Base-by-base conservation (phyloP, 2,797 vertebrate genomes). In the Carapus acus region DNA sequence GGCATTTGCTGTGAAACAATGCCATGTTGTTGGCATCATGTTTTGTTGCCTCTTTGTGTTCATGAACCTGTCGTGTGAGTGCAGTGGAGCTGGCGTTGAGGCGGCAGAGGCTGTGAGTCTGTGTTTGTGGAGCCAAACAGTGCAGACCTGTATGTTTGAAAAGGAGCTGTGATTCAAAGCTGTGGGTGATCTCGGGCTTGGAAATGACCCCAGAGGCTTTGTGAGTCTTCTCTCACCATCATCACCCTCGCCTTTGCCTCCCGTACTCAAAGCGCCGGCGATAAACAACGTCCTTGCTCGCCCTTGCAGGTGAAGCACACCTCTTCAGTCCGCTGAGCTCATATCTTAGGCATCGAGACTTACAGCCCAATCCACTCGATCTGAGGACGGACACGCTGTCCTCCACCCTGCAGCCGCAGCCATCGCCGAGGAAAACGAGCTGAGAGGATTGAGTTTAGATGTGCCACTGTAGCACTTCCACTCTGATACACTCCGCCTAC, bases 381-480 rank as follows among this genome's bases (percentile, higher is more conserved):
- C 80, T 81, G 76, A 71, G 57, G 76, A 79, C 81, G 79, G 78
- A 76, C 81, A 65, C 72, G 74, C 78, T 66, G 73, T 80, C 72
- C 55, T 55, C 6, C 31, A 9, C 9, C 47, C 65, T 50, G 47
- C 33, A 18, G 68, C 56, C 71, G 73, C 22, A 79, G 71, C 64
- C 49, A 23, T 70, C 67, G 49, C 67, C 58, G 79, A 85, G 80
- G n/a, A 83, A 85, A 83, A 86, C 84, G 74, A 84, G 72, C 77
- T 83, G 76, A 9, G 78, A 80, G 84, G 79, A 83, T 85, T 77
- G 80, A 79, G 80, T 83, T 81, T 83, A 76, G 76, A 84, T 86
- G 81, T 82, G 80, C 84, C 81, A 83, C 76, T 83, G 81, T 83
- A 87, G 80, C 77, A 82, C 82, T 83, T 85, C 78, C 82, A 78